Evolutionary conservation across 2,113 vertebrate species (phyloP).

Genomic region (Labrus mixtus): DNA sequence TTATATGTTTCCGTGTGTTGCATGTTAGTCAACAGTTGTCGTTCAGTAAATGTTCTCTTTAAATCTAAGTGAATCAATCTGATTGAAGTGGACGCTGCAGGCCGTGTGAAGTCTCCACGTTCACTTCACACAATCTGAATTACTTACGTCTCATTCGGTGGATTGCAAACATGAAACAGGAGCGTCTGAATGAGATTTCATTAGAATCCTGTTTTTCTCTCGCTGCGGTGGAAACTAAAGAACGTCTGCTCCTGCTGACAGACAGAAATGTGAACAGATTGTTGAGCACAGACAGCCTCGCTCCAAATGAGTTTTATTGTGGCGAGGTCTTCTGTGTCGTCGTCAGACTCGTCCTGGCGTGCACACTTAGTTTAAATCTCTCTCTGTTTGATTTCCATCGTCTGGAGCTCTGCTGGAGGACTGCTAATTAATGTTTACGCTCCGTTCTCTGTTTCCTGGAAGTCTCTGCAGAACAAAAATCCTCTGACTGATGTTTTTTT

Average conservation of each 20-base stretch:
- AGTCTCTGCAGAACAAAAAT: conserved; percentile 20
- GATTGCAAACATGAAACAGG: too few species aligned
- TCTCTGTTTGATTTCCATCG: conserved; percentile 50
- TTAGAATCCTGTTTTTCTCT: conserved; percentile 61
- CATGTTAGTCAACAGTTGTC: too few species aligned
- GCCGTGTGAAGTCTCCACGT: too few species aligned
- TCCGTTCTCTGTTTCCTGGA: conserved; percentile 30
- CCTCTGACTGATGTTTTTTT: background rate
- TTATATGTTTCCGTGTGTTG: too few species aligned
- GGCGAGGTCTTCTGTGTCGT: conserved; percentile 31
- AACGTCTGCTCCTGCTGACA: conserved; percentile 37
- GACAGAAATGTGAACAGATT: conserved; percentile 62
- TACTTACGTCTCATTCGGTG: too few species aligned
- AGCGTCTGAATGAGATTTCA: conserved; percentile 36
- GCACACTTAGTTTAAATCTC: conserved; percentile 41
- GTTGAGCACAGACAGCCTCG: conserved; percentile 55
- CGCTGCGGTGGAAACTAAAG: conserved; percentile 8
- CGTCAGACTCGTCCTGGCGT: conserved; percentile 41
- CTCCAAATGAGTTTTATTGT: conserved; percentile 53
- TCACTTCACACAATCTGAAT: too few species aligned
- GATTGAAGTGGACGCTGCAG: too few species aligned
- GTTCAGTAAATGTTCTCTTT: too few species aligned
- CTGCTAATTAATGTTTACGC: conserved; percentile 54
- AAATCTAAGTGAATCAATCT: too few species aligned
- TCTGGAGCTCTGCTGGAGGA: conserved; percentile 51